Percentiles rank a stretch among this genome's conserved stretches.
phyloP scores from a whole-genome alignment of 1,140 invertebrate genomes.

The Drosophila lacertosa region DNA sequence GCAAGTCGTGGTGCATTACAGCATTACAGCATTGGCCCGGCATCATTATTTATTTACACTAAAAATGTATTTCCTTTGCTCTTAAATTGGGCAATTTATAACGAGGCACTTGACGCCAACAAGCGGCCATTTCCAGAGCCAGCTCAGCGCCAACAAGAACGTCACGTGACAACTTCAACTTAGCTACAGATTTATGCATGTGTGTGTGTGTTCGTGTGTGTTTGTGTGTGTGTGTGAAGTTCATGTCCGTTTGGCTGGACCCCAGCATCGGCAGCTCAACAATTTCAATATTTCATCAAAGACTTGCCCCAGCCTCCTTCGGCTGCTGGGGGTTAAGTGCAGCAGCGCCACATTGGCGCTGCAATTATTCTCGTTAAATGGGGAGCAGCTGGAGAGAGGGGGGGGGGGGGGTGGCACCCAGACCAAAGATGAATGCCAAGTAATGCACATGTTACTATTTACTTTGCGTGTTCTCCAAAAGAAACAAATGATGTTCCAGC shows the following conservation, averaged over 20 bases:
- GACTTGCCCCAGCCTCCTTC: conserved; percentile 68
- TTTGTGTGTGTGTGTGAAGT: conserved; percentile 38
- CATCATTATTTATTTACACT: conserved; percentile 79
- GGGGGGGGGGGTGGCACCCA: neutral
- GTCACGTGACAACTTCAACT: conserved; percentile 59
- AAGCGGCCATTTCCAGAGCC: conserved; percentile 29
- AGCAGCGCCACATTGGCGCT: conserved; percentile 76
- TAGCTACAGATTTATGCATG: conserved; percentile 44
- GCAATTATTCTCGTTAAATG: conserved; percentile 81
- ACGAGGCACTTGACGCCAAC: conserved; percentile 75
- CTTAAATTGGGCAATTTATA: conserved; percentile 78
- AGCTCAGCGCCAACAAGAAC: conserved; percentile 22
- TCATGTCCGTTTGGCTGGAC: conserved; percentile 47
- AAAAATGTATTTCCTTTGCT: conserved; percentile 77
- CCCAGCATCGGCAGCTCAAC: conserved; percentile 65
- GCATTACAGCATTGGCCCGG: conserved; percentile 30
- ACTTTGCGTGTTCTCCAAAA: conserved; percentile 71
- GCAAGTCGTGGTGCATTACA: conserved; percentile 30
- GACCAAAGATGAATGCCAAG: conserved; percentile 71
- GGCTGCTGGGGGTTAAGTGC: conserved; percentile 63
- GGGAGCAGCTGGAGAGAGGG: conserved; percentile 48
- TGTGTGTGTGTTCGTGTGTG: conserved; percentile 10
- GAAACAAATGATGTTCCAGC: conserved; percentile 50
- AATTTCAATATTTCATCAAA: conserved; percentile 82
- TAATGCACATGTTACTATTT: conserved; percentile 82